Conservation (phyloP, 2,888 invertebrate species). For the Cartodere bifasciata region DNA sequence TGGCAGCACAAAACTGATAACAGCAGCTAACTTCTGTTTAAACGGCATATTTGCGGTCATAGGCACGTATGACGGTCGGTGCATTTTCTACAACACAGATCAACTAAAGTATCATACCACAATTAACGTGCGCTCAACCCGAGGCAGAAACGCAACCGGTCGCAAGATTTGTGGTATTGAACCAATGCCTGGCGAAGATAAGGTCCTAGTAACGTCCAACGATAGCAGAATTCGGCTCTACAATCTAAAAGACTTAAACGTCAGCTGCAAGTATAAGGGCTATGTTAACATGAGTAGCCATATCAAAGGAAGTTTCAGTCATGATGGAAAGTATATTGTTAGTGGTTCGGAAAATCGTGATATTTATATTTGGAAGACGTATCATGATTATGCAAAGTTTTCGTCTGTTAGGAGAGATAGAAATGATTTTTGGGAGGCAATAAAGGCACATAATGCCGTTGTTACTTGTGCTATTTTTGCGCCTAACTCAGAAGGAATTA, state of each 20-base stretch:
- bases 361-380: conserved; percentile 96
- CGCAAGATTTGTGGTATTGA: conserved; percentile 96
- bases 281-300: conserved; percentile 92
- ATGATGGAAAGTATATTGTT: conserved; percentile 93
- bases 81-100: conserved; percentile 97
- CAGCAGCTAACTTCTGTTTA: conserved; percentile 93
- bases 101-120: conserved; percentile 97
- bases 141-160: conserved; percentile 92
- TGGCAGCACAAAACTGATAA: conserved; percentile 88
- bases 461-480: conserved; percentile 97
- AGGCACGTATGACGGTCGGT: conserved; percentile 95
- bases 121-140: conserved; percentile 87
- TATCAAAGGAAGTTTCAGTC: conserved; percentile 94
- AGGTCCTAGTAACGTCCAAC: conserved; percentile 93
- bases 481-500: conserved; percentile 87
- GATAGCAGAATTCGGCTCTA: conserved; percentile 94
- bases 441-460: conserved; percentile 88
- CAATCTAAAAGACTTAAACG: conserved; percentile 84
- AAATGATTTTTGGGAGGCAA: conserved; percentile 96
- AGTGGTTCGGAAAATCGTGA: conserved; percentile 97
- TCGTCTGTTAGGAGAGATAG: conserved; percentile 83
- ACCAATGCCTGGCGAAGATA: conserved; percentile 91
- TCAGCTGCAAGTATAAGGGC: conserved; percentile 59
- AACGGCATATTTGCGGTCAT: conserved; percentile 98
- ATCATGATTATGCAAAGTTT: conserved; percentile 91